Evolutionary conservation across 2,113 vertebrate species (phyloP).

Genomic region (Macrotus californicus): DNA sequence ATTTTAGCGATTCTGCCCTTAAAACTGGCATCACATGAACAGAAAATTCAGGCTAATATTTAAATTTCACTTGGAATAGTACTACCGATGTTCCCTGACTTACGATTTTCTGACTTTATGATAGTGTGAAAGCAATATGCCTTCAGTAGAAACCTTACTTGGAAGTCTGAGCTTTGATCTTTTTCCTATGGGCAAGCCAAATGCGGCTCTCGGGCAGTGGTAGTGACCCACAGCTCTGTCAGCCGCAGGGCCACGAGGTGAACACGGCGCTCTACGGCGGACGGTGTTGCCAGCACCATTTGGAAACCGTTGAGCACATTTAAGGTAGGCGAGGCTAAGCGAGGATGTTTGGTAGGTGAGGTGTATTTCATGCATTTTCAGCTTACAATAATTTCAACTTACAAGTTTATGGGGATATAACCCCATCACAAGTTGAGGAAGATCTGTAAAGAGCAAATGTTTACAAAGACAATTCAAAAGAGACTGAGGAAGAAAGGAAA

Average conservation of each 20-base stretch:
- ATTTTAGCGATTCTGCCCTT: background rate
- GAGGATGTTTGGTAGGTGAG: background rate
- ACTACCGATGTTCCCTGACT: background rate
- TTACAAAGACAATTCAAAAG: background rate
- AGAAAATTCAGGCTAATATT: background rate
- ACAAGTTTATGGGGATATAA: background rate
- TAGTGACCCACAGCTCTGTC: background rate
- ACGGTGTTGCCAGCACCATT: background rate
- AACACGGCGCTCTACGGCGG: accelerated
- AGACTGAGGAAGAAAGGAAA: background rate
- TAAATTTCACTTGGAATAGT: background rate
- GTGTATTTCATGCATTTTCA: background rate
- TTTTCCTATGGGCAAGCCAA: background rate
- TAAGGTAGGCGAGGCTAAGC: background rate
- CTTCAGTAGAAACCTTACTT: background rate
- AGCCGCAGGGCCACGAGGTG: background rate
- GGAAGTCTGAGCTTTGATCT: background rate
- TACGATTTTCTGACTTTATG: background rate
- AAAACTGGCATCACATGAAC: background rate
- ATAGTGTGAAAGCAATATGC: too few relatives aligned
- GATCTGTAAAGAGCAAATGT: background rate
- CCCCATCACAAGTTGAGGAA: background rate
- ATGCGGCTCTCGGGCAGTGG: background rate
- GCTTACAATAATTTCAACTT: background rate
- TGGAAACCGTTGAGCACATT: background rate